phyloP scores from a whole-genome alignment of 2,113 vertebrate species.

The Melanostigma gelatinosum region DNA sequence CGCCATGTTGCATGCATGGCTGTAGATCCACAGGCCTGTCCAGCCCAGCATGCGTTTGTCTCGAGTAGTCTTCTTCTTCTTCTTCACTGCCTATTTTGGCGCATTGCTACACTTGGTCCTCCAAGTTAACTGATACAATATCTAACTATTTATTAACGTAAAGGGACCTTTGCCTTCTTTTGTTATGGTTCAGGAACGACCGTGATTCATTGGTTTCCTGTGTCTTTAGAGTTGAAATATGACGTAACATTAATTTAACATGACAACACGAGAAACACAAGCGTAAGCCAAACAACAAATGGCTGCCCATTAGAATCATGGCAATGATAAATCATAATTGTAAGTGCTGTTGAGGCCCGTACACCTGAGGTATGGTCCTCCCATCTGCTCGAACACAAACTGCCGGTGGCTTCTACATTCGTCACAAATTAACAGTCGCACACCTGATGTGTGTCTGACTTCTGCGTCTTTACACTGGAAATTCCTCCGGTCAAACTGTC shows the following conservation, averaged over 20 bases:
- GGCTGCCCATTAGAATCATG: constrained; percentile 22
- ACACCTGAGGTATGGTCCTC: constrained; percentile 12
- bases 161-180: neutral
- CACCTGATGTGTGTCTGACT: constrained; percentile 15
- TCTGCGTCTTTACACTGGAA: neutral
- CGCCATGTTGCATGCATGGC: neutral
- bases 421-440: constrained; percentile 28
- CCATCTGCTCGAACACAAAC: constrained; percentile 33
- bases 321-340: constrained; percentile 30
- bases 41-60: no score
- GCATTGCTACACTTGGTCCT: no score
- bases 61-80: neutral
- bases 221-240: constrained; percentile 6
- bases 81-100: neutral
- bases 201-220: neutral
- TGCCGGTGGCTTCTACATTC: constrained; percentile 29
- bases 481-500: constrained; percentile 29
- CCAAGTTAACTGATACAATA: no score
- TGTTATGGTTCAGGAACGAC: neutral
- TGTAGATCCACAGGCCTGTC: neutral
- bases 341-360: constrained; percentile 17
- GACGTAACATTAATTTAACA: neutral
- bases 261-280: constrained; percentile 4
- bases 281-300: constrained; percentile 40
- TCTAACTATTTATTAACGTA: neutral